These are phyloP conservation scores for Rhagoletis zephyria DNA, from an alignment of 1,140 invertebrate genomes.

Conservation along the genomic window DNA sequence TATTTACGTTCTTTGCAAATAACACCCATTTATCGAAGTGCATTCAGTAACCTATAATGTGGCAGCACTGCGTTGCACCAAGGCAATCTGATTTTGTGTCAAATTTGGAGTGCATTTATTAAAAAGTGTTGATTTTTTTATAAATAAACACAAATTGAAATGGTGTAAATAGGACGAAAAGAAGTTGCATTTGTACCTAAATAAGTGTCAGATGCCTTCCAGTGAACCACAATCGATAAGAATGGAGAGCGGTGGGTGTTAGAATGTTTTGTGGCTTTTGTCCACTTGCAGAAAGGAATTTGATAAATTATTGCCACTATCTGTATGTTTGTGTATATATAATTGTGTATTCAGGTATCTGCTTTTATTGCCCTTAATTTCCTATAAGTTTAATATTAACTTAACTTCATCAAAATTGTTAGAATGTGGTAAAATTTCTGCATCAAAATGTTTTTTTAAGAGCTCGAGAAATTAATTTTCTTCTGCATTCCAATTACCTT, in stretches of 20 bases:
- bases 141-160: slow-evolving; percentile 39
- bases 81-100: slow-evolving; percentile 12
- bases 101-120: slow-evolving; percentile 20
- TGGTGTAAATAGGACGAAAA: slow-evolving; percentile 13
- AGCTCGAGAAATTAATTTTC: background rate
- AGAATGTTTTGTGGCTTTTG: slow-evolving; percentile 6
- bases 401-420: background rate
- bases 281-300: slow-evolving; percentile 13
- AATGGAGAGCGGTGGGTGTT: slow-evolving; percentile 43
- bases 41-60: background rate
- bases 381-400: background rate
- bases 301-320: background rate
- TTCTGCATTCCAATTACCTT: slow-evolving; percentile 23
- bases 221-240: slow-evolving; percentile 32
- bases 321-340: background rate
- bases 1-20: background rate
- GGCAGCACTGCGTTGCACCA: slow-evolving; percentile 28
- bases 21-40: background rate
- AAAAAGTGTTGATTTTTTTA: slow-evolving; percentile 18
- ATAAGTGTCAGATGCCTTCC: slow-evolving; percentile 24
- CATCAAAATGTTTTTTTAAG: background rate
- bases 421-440: background rate
- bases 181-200: slow-evolving; percentile 30
- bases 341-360: background rate
- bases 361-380: background rate